Conservation (phyloP, 2,888 invertebrate genomes). For the Heliothis peltigera region DNA sequence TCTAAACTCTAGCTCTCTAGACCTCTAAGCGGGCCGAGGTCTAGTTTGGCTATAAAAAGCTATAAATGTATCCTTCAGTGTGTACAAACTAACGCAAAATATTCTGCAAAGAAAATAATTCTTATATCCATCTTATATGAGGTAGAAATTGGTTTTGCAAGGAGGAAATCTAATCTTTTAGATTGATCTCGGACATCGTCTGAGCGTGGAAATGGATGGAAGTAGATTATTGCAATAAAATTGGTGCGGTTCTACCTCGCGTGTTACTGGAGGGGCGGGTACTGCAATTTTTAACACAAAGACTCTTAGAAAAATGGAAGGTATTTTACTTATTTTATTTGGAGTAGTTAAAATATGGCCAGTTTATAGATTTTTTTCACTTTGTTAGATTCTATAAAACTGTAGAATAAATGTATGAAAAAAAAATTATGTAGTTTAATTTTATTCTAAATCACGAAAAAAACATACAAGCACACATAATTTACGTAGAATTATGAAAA, state of each 20-base stretch:
- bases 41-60: neutral
- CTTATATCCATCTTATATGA: neutral
- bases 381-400: too few species aligned
- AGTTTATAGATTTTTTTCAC: neutral
- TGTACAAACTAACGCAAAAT: neutral
- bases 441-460: too few species aligned
- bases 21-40: neutral
- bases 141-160: slow-evolving; percentile 12
- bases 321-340: too few species aligned
- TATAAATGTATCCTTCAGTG: neutral
- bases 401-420: too few species aligned
- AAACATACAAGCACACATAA: too few species aligned
- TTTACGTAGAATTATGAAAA: too few species aligned
- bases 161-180: slow-evolving; percentile 34
- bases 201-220: slow-evolving; percentile 20
- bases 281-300: neutral
- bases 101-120: neutral
- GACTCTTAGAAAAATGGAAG: too few species aligned
- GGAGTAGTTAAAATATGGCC: too few species aligned
- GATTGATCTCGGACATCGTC: slow-evolving; percentile 32
- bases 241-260: neutral
- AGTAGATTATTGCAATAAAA: slow-evolving; percentile 24
- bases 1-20: too few species aligned
- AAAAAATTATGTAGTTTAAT: too few species aligned
- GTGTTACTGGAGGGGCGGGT: neutral